phyloP scores from a whole-genome alignment of 2,888 invertebrate genomes.

The Erebia epiphron region DNA sequence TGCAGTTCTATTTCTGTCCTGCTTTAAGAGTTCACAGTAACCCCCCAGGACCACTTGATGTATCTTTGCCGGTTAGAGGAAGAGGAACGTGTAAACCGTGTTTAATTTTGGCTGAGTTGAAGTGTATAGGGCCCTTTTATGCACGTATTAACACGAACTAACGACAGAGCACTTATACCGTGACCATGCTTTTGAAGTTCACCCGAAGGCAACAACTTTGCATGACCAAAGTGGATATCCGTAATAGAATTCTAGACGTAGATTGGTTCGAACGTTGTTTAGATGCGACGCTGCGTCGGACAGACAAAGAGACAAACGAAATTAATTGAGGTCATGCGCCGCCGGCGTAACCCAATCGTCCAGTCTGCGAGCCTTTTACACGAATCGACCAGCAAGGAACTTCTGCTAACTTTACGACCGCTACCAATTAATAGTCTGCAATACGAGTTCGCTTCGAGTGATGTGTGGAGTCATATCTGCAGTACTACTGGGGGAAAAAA shows the following conservation, averaged over 20 bases:
- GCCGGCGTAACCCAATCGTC: conserved; percentile 71
- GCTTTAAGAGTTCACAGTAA: no score
- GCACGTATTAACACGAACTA: conserved; percentile 22
- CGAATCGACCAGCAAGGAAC: conserved; percentile 46
- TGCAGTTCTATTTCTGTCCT: no score
- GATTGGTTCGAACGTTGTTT: conserved; percentile 68
- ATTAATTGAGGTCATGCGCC: conserved; percentile 77
- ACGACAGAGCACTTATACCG: conserved; percentile 27
- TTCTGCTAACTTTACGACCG: conserved; percentile 38
- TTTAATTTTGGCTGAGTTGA: no score
- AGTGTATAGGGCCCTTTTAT: background rate
- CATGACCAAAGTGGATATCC: conserved; percentile 55
- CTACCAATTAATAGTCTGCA: conserved; percentile 36
- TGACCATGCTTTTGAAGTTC: conserved; percentile 40
- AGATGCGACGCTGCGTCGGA: conserved; percentile 49
- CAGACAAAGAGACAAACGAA: conserved; percentile 78
- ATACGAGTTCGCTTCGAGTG: conserved; percentile 33
- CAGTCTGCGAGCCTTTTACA: conserved; percentile 61
- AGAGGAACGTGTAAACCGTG: no score
- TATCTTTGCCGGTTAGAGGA: no score
- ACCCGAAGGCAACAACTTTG: conserved; percentile 43
- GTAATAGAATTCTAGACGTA: conserved; percentile 73
- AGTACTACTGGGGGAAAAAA: no score
- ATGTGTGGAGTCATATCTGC: background rate
- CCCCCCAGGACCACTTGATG: no score